Evolutionary conservation across 2,113 vertebrate species (phyloP).

Genomic region (Coturnix japonica): DNA sequence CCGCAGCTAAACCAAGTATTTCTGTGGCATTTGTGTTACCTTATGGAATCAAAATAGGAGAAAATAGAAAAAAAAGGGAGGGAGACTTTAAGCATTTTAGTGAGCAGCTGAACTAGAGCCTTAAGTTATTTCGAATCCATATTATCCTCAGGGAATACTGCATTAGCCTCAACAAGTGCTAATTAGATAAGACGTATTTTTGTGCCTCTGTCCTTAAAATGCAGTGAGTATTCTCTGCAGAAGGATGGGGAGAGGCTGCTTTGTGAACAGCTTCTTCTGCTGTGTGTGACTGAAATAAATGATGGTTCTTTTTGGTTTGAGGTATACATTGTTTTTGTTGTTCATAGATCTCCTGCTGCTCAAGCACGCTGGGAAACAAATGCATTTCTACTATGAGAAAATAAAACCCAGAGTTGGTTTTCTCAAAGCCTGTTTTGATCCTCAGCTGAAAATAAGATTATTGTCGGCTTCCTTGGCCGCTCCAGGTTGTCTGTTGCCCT

Average conservation of each 20-base stretch:
- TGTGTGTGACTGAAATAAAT: constrained; percentile 43
- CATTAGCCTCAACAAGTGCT: background rate
- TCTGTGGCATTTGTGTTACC: constrained; percentile 6
- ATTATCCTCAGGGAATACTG: background rate
- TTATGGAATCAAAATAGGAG: background rate
- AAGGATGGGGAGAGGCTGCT: background rate
- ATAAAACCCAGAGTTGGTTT: constrained; percentile 9
- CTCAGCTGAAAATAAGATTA: constrained; percentile 39
- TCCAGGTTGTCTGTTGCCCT: background rate
- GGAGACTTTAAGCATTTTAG: background rate
- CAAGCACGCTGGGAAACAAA: constrained; percentile 33
- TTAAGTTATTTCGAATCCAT: background rate
- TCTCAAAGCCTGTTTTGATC: constrained; percentile 42
- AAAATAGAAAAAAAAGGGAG: background rate
- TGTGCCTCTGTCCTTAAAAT: constrained; percentile 15
- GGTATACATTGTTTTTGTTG: constrained; percentile 25
- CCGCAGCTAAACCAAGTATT: background rate
- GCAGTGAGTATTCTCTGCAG: background rate
- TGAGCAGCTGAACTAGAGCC: background rate
- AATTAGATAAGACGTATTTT: background rate
- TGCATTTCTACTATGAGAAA: constrained; percentile 53
- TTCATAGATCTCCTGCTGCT: constrained; percentile 40
- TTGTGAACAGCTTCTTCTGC: background rate
- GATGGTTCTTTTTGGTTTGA: background rate
- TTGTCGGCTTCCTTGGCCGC: background rate